Evolutionary conservation across 2,797 vertebrate species (phyloP).

Genomic region (Lates japonicus): DNA sequence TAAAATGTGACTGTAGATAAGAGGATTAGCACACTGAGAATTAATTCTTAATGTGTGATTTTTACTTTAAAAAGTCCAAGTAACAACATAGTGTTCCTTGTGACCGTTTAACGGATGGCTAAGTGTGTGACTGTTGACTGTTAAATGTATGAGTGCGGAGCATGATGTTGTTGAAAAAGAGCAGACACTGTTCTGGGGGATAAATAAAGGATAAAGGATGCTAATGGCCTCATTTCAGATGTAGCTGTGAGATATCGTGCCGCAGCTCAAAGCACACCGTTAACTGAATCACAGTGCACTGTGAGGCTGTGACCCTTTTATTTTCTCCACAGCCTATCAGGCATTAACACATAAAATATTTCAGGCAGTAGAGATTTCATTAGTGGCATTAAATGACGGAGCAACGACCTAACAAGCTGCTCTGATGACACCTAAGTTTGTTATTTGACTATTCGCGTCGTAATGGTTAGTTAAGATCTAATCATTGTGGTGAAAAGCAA

Average conservation of each 20-base stretch:
- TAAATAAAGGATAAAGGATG: conserved; percentile 13
- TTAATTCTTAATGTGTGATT: neutral
- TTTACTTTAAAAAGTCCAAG: neutral
- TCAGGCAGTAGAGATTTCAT: conserved; percentile 52
- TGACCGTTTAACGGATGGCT: neutral
- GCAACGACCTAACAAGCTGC: conserved; percentile 56
- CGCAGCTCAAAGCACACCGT: conserved; percentile 18
- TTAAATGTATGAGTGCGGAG: neutral
- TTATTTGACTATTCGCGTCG: conserved; percentile 44
- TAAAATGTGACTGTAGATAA: conserved; percentile 14
- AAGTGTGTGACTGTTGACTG: neutral
- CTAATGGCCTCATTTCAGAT: neutral
- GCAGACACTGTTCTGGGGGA: neutral
- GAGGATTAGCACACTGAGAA: neutral
- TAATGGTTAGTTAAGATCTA: conserved; percentile 37
- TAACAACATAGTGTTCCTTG: neutral
- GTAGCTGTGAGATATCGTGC: neutral
- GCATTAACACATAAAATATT: conserved; percentile 39
- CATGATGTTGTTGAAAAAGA: neutral
- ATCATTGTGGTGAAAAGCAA: neutral
- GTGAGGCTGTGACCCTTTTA: conserved; percentile 29
- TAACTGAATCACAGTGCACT: conserved; percentile 16
- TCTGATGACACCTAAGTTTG: conserved; percentile 38
- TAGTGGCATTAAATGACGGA: conserved; percentile 45
- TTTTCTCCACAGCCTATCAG: conserved; percentile 30